Percentiles rank a stretch among this genome's conserved stretches.
Conservation (phyloP, 2,113 vertebrate genomes). For the Silurus asotus region DNA sequence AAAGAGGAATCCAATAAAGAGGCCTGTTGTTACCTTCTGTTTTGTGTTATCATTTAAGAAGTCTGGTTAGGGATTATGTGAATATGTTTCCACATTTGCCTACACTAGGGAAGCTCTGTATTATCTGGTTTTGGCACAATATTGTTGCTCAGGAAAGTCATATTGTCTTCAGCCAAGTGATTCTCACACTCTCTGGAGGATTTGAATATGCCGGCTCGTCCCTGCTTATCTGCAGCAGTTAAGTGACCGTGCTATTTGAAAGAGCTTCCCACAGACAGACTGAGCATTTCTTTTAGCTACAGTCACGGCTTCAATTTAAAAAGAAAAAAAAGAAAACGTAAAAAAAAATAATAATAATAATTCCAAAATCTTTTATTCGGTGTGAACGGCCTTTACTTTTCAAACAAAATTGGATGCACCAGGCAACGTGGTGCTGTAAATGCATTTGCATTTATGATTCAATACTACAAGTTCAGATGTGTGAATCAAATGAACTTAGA, state of each 20-base stretch:
- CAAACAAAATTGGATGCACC: background rate
- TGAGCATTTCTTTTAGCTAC: background rate
- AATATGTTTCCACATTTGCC: constrained; percentile 1
- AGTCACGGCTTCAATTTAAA: background rate
- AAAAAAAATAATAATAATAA: too few species aligned
- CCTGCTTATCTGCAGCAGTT: background rate
- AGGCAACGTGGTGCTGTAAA: background rate
- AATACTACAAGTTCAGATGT: background rate
- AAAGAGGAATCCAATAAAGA: background rate
- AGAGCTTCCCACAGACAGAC: constrained; percentile 4
- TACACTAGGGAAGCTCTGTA: constrained; percentile 5
- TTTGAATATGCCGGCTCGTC: background rate
- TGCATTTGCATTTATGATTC: background rate
- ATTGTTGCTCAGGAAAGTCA: background rate
- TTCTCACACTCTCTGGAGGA: constrained; percentile 2
- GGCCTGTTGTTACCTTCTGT: background rate
- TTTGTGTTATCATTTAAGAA: background rate
- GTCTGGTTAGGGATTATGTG: background rate
- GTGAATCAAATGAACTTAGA: background rate
- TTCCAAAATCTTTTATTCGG: background rate
- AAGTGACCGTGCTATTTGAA: constrained; percentile 4
- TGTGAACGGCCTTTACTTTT: too few species aligned
- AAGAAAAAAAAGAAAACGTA: background rate
- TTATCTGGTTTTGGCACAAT: constrained; percentile 19
- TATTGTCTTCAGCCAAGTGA: constrained; percentile 26